phyloP scores from a whole-genome alignment of 1,140 invertebrate genomes.

The Caerostris extrusa region DNA sequence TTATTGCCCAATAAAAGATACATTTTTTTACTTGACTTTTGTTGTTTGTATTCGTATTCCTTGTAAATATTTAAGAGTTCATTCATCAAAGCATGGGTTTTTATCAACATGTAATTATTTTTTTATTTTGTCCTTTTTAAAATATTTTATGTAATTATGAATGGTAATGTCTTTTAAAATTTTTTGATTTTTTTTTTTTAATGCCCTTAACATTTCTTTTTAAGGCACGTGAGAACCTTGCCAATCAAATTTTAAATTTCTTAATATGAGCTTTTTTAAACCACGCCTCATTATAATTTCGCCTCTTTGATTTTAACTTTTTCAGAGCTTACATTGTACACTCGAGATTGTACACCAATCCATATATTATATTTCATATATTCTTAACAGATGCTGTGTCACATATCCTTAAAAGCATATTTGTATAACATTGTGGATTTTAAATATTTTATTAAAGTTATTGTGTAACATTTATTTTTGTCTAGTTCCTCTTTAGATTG shows the following conservation, averaged over 20 bases:
- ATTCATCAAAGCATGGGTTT: too few relatives aligned
- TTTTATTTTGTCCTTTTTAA: too few relatives aligned
- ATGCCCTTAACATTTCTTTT: not conserved
- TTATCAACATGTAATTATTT: too few relatives aligned
- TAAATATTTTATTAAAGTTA: conserved; percentile 13
- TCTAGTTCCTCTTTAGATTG: not conserved
- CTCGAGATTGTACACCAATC: not conserved
- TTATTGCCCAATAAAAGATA: too few relatives aligned
- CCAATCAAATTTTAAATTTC: not conserved
- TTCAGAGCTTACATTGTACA: not conserved
- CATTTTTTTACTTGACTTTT: too few relatives aligned
- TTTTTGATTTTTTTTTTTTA: not conserved
- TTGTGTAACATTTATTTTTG: not conserved
- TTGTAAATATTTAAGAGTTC: too few relatives aligned
- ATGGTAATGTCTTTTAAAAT: not conserved
- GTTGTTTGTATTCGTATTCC: too few relatives aligned
- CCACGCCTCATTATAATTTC: not conserved
- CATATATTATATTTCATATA: not conserved
- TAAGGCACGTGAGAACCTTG: not conserved
- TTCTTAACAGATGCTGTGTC: not conserved
- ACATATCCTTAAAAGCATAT: not conserved
- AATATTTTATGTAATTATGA: not conserved
- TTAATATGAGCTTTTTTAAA: not conserved
- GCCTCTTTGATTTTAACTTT: conserved; percentile 4
- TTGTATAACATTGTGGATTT: not conserved